These are phyloP conservation scores for Siniperca scherzeri DNA, from an alignment of 2,797 vertebrate genomes.

Conservation along the genomic window DNA sequence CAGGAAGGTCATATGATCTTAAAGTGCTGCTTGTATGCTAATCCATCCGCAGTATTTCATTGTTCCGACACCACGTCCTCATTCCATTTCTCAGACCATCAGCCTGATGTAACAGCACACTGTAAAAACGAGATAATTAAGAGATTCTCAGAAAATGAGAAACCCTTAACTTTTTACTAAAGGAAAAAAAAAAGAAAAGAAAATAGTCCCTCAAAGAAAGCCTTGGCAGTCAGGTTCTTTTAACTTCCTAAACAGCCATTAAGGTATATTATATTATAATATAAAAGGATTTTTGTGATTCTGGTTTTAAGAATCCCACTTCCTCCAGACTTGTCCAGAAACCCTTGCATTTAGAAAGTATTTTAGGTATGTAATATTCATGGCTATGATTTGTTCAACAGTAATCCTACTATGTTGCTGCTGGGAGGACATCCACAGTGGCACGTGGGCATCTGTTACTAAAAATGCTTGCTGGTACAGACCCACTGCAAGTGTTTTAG, in stretches of 20 bases:
- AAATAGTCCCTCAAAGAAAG: neutral
- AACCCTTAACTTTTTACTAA: constrained; percentile 4
- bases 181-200: neutral
- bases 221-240: neutral
- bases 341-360: neutral
- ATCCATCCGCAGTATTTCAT: constrained; percentile 59
- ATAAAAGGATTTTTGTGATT: neutral
- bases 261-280: neutral
- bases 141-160: constrained; percentile 10
- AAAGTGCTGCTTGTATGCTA: constrained; percentile 46
- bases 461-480: constrained; percentile 39
- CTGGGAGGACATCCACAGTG: constrained; percentile 40
- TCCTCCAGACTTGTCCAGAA: neutral
- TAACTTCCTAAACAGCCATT: neutral
- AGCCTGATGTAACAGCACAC: constrained; percentile 49
- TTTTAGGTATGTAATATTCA: constrained; percentile 29
- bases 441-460: constrained; percentile 45
- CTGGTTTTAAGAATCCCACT: neutral
- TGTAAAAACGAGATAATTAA: constrained; percentile 27
- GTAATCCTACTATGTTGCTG: constrained; percentile 28
- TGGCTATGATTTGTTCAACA: constrained; percentile 5
- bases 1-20: constrained; percentile 47
- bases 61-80: constrained; percentile 69
- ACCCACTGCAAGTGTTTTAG: constrained; percentile 16
- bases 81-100: constrained; percentile 68